Conservation (phyloP, 1,140 invertebrate species). For the Aphaenogaster ashmeadi region DNA sequence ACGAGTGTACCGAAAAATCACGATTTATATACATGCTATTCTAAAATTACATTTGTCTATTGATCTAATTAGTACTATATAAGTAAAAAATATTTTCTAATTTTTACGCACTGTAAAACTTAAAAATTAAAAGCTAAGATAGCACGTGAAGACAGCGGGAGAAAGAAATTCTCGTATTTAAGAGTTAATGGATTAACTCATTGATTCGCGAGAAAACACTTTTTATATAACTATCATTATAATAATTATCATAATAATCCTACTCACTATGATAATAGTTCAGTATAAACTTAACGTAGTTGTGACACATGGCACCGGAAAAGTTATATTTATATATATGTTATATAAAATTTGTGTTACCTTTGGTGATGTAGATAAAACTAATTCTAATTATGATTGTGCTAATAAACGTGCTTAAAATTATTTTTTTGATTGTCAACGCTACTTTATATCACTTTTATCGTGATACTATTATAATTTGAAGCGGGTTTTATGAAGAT, state of each 20-base stretch:
- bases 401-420: neutral
- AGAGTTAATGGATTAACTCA: neutral
- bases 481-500: neutral
- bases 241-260: neutral
- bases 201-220: neutral
- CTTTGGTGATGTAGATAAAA: constrained; percentile 5
- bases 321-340: neutral
- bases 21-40: neutral
- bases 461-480: neutral
- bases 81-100: neutral
- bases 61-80: neutral
- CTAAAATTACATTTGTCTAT: constrained; percentile 6
- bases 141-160: neutral
- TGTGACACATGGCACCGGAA: neutral
- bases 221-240: neutral
- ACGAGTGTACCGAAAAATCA: neutral
- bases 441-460: neutral
- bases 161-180: constrained; percentile 3
- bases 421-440: neutral
- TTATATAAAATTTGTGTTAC: constrained; percentile 1
- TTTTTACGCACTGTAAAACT: constrained; percentile 23
- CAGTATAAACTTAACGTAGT: neutral
- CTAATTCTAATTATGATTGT: neutral
- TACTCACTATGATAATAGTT: neutral
- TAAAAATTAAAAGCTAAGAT: constrained; percentile 30